Evolutionary conservation across 2,113 vertebrate species (phyloP), one percentile per base, ranked within the genome.

Genomic region (Upupa epops): DNA sequence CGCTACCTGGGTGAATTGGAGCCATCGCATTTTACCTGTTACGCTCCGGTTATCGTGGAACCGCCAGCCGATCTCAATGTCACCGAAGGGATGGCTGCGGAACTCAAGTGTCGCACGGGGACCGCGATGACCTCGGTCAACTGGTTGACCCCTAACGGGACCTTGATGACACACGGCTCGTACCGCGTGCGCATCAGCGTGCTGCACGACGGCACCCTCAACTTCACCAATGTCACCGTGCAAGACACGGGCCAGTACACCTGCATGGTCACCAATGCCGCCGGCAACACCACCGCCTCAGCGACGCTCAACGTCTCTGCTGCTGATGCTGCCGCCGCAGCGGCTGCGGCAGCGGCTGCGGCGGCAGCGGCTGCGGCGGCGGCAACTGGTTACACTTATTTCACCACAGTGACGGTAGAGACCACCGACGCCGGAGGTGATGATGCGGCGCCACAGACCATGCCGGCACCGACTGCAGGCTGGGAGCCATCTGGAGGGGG

Each of bases 201-300:
- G 97, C 98, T 99, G 40, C 99, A 99, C 9, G 99, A 99, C 2
- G 99, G 99, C 88, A 99, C 99, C 0, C 97, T 99, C 75, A 99
- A 99, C 97, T 99, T 99, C 95, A 99, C 99, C 32, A 99, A 99
- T 68, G 99, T 99, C 74, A 99, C 99, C 31, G 97, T 98, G 96
- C 99, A 99, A 97, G 99, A 99, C 97, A 99, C 99, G 10, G 99
- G 99, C 86, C 98, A 98, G 65, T 99, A 99, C 90, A 99, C 99
- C 0, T 99, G 99, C 97, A 98, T 99, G 99, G 99, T 99, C 96
- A 99, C 99, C 97, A 99, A 99, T 96, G 99, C 99, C 34, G 99
- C 99, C 46, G 99, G 99, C 71, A 99, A 99, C 94, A 99, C 99
- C 64, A 99, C 99, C 45, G 99, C 99, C 75, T 99, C 99, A 7